Conservation (phyloP, 2,113 vertebrate species). For the Geococcyx californianus region DNA sequence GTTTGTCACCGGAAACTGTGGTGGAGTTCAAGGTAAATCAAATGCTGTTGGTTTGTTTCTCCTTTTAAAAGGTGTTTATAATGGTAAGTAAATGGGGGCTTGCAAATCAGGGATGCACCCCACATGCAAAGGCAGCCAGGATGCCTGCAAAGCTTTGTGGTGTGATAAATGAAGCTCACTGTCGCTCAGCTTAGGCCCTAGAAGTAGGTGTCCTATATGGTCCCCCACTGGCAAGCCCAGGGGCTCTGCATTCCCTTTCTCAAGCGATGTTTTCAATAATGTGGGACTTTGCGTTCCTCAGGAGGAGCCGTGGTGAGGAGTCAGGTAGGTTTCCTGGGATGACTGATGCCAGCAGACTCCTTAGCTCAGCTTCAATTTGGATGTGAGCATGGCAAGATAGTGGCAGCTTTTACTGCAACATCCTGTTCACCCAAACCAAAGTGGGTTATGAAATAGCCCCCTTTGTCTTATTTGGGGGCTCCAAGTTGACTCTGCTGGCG, state of each 20-base stretch:
- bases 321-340: background rate
- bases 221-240: background rate
- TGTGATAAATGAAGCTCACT: background rate
- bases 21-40: background rate
- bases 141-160: background rate
- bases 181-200: background rate
- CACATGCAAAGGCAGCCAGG: background rate
- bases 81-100: background rate
- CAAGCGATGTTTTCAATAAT: accelerated
- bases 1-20: background rate
- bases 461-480: background rate
- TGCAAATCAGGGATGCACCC: background rate
- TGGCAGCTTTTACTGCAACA: background rate
- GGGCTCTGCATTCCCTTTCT: background rate
- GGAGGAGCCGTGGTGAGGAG: background rate
- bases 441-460: background rate
- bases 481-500: background rate
- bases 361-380: background rate
- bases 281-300: accelerated
- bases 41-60: background rate
- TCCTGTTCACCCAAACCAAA: background rate
- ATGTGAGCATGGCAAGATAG: background rate
- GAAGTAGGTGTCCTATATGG: background rate
- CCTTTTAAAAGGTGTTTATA: background rate
- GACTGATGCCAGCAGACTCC: background rate